These are phyloP conservation scores for Apamea monoglypha DNA, from an alignment of 2,888 invertebrate species.

Conservation along the genomic window DNA sequence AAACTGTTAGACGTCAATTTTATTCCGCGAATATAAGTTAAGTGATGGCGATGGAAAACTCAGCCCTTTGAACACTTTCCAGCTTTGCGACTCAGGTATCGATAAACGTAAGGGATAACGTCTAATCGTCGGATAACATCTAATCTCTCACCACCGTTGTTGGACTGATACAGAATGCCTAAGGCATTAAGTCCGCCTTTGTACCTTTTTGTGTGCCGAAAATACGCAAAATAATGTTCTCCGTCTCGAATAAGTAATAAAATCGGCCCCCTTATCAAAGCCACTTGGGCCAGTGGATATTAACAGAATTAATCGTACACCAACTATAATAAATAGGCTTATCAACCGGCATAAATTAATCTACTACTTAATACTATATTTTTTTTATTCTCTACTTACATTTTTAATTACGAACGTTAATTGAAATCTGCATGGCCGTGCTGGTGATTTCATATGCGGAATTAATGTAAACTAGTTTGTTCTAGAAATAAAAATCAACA, in stretches of 20 bases:
- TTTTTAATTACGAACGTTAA: slow-evolving; percentile 88
- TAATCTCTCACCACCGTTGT: too few species aligned
- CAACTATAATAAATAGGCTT: slow-evolving; percentile 85
- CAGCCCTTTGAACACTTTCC: neutral
- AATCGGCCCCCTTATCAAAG: slow-evolving; percentile 73
- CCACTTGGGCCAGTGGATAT: slow-evolving; percentile 72
- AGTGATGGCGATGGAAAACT: too few species aligned
- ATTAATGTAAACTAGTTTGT: slow-evolving; percentile 71
- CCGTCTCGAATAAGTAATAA: slow-evolving; percentile 68
- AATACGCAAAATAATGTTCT: slow-evolving; percentile 35
- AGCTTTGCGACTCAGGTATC: neutral
- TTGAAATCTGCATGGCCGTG: slow-evolving; percentile 81
- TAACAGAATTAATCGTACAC: slow-evolving; percentile 85
- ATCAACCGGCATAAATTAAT: slow-evolving; percentile 87
- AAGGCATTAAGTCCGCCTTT: too few species aligned
- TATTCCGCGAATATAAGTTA: too few species aligned
- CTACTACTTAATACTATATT: slow-evolving; percentile 83
- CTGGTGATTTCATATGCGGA: slow-evolving; percentile 69
- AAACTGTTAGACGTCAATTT: too few species aligned
- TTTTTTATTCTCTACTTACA: slow-evolving; percentile 80
- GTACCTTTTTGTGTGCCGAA: slow-evolving; percentile 15
- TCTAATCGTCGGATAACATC: too few species aligned
- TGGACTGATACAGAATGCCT: too few species aligned
- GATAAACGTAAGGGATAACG: too few species aligned
- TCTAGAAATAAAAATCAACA: slow-evolving; percentile 68